Evolutionary conservation across 2,888 invertebrate genomes (phyloP).

Genomic region (Drosophila prostipennis): DNA sequence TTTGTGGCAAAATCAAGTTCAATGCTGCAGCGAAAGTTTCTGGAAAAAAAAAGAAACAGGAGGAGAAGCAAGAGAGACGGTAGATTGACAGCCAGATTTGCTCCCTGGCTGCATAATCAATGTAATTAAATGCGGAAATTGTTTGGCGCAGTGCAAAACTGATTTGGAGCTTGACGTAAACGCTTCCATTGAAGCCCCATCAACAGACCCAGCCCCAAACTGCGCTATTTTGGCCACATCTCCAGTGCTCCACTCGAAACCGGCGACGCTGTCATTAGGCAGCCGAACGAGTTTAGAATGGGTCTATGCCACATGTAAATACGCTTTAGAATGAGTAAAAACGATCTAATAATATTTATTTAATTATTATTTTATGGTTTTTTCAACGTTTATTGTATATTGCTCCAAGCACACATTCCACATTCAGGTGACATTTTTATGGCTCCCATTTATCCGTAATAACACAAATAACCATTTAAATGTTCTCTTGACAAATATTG

Average conservation of each 20-base stretch:
- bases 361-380: too few species aligned
- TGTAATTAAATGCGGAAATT: constrained; percentile 69
- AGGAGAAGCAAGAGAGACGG: not conserved
- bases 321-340: constrained; percentile 1
- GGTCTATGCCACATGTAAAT: not conserved
- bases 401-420: too few species aligned
- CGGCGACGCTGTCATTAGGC: constrained; percentile 42
- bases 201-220: constrained; percentile 24
- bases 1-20: constrained; percentile 64
- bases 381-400: too few species aligned
- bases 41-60: not conserved
- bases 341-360: not conserved
- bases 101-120: constrained; percentile 45
- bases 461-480: not conserved
- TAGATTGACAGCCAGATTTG: constrained; percentile 11
- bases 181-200: constrained; percentile 41
- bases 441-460: too few species aligned
- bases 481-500: not conserved
- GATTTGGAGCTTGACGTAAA: constrained; percentile 51
- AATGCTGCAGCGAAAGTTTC: constrained; percentile 48
- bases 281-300: not conserved
- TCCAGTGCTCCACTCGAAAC: constrained; percentile 23
- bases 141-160: constrained; percentile 49
- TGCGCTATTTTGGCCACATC: constrained; percentile 8
- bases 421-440: too few species aligned